Conservation (phyloP, 2,888 invertebrate genomes). For the Orthonychiurus folsomi region DNA sequence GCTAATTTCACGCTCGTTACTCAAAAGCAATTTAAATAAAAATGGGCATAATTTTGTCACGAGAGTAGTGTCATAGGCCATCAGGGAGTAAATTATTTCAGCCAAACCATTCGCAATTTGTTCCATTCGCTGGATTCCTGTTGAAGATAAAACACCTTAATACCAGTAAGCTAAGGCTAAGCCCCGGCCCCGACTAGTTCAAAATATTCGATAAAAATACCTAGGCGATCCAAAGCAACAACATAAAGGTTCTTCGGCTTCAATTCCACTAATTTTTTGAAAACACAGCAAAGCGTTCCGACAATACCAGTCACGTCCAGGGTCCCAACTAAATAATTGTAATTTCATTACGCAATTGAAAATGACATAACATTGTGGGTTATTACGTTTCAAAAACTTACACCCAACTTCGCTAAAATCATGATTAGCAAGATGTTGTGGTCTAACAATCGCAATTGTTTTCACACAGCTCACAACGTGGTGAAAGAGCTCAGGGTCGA, state of each 20-base stretch:
- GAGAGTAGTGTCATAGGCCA: slow-evolving; percentile 32
- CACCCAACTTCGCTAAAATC: slow-evolving; percentile 26
- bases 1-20: slow-evolving; percentile 33
- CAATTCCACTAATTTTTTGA: slow-evolving; percentile 31
- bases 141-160: no score
- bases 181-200: no score
- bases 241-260: slow-evolving; percentile 36
- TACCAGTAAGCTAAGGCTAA: no score
- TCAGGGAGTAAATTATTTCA: slow-evolving; percentile 38
- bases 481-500: slow-evolving; percentile 38
- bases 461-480: slow-evolving; percentile 37
- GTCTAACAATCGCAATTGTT: slow-evolving; percentile 35
- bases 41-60: slow-evolving; percentile 34
- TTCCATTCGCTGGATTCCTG: slow-evolving; percentile 39
- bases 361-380: neutral
- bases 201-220: slow-evolving; percentile 13
- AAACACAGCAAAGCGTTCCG: slow-evolving; percentile 29
- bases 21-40: slow-evolving; percentile 30
- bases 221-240: slow-evolving; percentile 37
- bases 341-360: neutral
- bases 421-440: slow-evolving; percentile 36
- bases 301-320: slow-evolving; percentile 29
- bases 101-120: slow-evolving; percentile 36
- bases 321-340: slow-evolving; percentile 16
- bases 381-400: slow-evolving; percentile 4